Evolutionary conservation across 1,140 invertebrate species (phyloP).

Genomic region (Caenorhabditis inopinata): DNA sequence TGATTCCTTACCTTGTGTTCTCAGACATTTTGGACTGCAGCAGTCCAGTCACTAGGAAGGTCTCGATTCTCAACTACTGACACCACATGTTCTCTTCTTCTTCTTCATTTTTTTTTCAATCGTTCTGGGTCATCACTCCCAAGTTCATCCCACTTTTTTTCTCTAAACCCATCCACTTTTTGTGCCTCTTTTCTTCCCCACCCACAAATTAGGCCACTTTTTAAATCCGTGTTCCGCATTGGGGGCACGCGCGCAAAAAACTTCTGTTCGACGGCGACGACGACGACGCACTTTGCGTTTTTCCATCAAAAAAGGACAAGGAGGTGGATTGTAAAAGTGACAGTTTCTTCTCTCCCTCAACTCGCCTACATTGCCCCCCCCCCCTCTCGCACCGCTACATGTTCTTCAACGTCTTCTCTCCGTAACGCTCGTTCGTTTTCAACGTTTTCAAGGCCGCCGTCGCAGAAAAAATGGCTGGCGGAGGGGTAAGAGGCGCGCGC

Average conservation of each 20-base stretch:
- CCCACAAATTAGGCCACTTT: slow-evolving; percentile 10
- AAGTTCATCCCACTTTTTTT: slow-evolving; percentile 1
- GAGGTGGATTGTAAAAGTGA: slow-evolving; percentile 8
- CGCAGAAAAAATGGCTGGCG: neutral
- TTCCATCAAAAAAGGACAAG: neutral
- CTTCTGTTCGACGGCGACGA: neutral
- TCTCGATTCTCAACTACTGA: slow-evolving; percentile 17
- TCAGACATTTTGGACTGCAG: neutral
- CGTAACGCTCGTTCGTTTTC: neutral
- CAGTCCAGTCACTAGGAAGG: no score
- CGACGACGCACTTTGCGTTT: neutral
- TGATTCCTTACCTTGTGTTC: neutral
- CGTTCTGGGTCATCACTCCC: slow-evolving; percentile 28
- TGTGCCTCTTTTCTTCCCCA: neutral
- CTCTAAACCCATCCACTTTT: neutral
- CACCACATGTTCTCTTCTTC: neutral
- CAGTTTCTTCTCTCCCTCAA: no score
- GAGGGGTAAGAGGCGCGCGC: neutral
- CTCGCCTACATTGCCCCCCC: neutral
- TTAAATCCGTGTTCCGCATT: slow-evolving; percentile 4
- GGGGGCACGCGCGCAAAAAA: neutral
- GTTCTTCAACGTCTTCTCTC: neutral
- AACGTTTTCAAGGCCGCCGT: neutral
- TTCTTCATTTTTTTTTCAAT: neutral
- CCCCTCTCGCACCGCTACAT: neutral